phyloP scores from a whole-genome alignment of 2,113 vertebrate genomes.

The Donacobius atricapilla region DNA sequence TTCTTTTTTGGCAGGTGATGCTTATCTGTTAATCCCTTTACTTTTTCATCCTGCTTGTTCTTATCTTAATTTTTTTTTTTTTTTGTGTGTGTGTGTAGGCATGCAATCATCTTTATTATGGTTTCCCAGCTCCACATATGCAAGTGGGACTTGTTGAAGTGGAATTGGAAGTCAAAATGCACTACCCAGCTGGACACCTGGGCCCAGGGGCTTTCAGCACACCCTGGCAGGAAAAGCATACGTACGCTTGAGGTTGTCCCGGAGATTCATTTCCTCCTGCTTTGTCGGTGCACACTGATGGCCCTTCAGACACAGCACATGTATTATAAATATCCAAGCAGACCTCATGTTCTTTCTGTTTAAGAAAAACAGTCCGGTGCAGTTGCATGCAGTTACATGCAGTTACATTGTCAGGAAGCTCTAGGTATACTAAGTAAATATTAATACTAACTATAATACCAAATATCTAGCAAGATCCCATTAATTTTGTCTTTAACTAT shows the following conservation, averaged over 20 bases:
- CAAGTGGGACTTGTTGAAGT: neutral
- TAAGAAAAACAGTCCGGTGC: neutral
- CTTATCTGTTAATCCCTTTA: neutral
- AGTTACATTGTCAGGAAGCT: neutral
- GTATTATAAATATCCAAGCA: constrained; percentile 62
- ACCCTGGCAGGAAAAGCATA: neutral
- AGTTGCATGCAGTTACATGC: neutral
- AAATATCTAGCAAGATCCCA: neutral
- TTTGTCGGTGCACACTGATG: constrained; percentile 58
- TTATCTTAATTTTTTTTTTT: neutral
- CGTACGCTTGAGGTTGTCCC: constrained; percentile 77
- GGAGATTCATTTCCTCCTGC: constrained; percentile 44
- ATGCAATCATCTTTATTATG: neutral
- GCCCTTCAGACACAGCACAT: constrained; percentile 60
- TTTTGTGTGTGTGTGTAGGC: too few species aligned
- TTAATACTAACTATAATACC: neutral
- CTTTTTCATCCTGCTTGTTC: neutral
- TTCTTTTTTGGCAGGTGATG: neutral
- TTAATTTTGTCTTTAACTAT: neutral
- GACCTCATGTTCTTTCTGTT: constrained; percentile 75
- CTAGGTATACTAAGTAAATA: neutral
- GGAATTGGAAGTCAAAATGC: neutral
- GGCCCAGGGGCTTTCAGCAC: neutral
- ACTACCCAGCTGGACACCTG: neutral
- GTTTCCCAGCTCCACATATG: neutral